Evolutionary conservation across 2,113 vertebrate genomes (phyloP).

Genomic region (Orcinus orca): DNA sequence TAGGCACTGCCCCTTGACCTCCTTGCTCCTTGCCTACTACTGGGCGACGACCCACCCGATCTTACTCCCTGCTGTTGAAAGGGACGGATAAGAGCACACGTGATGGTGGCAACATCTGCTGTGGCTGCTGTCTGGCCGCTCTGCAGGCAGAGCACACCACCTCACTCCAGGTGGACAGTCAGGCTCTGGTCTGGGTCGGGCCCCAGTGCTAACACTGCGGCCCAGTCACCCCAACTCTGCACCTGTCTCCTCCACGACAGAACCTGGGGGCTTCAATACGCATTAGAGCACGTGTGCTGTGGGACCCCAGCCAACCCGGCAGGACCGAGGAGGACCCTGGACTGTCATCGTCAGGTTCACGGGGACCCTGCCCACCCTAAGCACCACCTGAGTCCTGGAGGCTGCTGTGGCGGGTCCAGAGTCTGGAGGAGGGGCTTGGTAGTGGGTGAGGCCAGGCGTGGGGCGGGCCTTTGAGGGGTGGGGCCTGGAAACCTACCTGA

Average conservation of each 20-base stretch:
- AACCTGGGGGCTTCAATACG: background rate
- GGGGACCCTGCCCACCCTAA: no score
- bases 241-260: background rate
- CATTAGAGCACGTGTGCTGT: accelerated
- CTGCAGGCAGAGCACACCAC: accelerated
- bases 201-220: accelerated
- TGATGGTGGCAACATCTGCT: background rate
- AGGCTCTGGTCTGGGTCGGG: background rate
- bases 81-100: accelerated
- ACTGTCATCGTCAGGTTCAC: background rate
- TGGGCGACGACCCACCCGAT: background rate
- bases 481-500: no score
- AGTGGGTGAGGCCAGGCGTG: accelerated
- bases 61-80: background rate
- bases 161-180: background rate
- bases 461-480: background rate
- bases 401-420: background rate
- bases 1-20: background rate
- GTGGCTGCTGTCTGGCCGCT: background rate
- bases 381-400: background rate
- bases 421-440: background rate
- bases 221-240: background rate
- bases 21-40: background rate
- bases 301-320: background rate
- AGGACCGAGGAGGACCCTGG: background rate